Evolutionary conservation across 2,888 invertebrate species (phyloP), one percentile per base, ranked within the genome.

Genomic region (Sceliomorpha sp.): DNA sequence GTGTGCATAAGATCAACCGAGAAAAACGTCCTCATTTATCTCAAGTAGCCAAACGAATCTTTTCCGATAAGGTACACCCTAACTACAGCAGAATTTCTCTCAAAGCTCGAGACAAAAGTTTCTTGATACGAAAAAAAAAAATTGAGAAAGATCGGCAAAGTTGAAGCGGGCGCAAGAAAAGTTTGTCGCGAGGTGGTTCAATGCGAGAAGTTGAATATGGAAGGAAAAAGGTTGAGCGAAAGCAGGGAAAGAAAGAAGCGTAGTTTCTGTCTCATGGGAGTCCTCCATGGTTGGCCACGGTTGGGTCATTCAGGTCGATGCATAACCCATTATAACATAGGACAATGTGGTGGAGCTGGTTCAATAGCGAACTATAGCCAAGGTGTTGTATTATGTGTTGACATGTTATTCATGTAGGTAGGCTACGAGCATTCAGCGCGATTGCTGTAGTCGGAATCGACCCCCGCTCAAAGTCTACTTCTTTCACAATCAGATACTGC

Each of bases 331-430:
- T 84, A 84, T 84, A 77, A 79, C 76, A 73, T 76, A 73, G 83
- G 79, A 84, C 84, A 84, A 84, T 79, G 72, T 78, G 75, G 79
- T 72, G 73, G 73, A 76, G 81, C 78, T 78, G n/a, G 76, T 78
- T 83, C 80, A 83, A 84, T 84, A 75, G 76, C 75, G 76, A 76
- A 76, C 81, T 78, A 78, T 82, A 78, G 81, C 75, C 75, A 75
- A 84, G 84, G 84, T 84, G 84, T 84, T 84, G 82, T 84, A 82
- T 84, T 84, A 82, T 84, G 81, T 80, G 82, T 83, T 78, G 73
- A 78, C 77, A n/a, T 80, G 78, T 77, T 80, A 79, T 81, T 81
- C 81, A 80, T 75, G 79, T 78, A 76, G 77, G 71, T 75, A 70
- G 80, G 78, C 71, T 75, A 68, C 20, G 20, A 20, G 74, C 69